Conservation (phyloP, 2,888 invertebrate genomes). For the Euclidia mi region DNA sequence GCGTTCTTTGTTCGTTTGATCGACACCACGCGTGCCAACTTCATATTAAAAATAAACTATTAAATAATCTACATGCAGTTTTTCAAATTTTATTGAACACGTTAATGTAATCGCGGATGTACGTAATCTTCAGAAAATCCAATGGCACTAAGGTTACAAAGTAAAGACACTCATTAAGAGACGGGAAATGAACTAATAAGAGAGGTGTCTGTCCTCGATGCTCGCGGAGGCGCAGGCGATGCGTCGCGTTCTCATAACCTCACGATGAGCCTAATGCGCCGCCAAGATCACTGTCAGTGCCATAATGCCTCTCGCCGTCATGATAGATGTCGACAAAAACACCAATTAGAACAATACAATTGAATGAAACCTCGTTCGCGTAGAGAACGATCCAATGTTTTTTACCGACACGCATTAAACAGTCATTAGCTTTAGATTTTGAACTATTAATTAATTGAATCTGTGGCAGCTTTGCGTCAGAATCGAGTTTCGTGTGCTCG, state of each 20-base stretch:
- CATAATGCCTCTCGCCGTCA: conserved; percentile 62
- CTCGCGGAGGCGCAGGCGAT: conserved; percentile 18
- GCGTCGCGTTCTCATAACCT: conserved; percentile 62
- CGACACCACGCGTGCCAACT: conserved; percentile 47
- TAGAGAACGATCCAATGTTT: conserved; percentile 61
- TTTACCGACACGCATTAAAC: conserved; percentile 70
- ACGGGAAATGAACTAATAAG: conserved; percentile 40
- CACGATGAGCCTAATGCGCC: conserved; percentile 65
- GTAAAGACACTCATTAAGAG: conserved; percentile 19
- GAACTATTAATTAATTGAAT: conserved; percentile 75
- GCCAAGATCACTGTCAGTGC: conserved; percentile 70
- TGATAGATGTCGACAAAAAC: conserved; percentile 72
- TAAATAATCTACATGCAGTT: conserved; percentile 7
- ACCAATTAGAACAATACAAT: conserved; percentile 78
- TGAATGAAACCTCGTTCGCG: conserved; percentile 65
- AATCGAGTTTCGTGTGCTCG: conserved; percentile 55
- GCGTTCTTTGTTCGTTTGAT: conserved; percentile 58
- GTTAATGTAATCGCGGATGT: conserved; percentile 1
- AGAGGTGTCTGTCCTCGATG: conserved; percentile 28
- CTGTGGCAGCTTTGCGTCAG: conserved; percentile 60
- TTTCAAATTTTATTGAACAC: conserved; percentile 1
- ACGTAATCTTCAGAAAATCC: conserved; percentile 14
- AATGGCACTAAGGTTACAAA: conserved; percentile 20
- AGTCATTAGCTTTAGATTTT: conserved; percentile 73
- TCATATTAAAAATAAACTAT: conserved; percentile 13